A percentile compares a stretch with the other conserved stretches of the same genome.
Evolutionary conservation across 1,140 invertebrate genomes (phyloP).

Genomic region (Diachasmimorpha longicaudata): DNA sequence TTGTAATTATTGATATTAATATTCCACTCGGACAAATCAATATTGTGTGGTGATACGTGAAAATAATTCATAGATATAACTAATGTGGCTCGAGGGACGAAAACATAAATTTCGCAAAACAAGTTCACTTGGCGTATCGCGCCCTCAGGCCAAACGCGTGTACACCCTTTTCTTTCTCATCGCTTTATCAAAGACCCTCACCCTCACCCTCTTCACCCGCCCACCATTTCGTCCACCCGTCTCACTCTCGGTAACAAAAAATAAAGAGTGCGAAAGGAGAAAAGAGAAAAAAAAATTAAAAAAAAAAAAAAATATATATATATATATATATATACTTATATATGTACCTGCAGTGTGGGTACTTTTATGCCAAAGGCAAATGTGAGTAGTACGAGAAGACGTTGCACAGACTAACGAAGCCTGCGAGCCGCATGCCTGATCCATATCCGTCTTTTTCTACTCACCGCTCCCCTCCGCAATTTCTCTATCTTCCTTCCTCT

Average conservation of each 20-base stretch:
- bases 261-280: not conserved
- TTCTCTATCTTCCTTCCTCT: slow-evolving; percentile 17
- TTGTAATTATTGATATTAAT: too few relatives aligned
- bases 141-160: slow-evolving; percentile 31
- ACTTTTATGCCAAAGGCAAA: not conserved
- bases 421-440: slow-evolving; percentile 36
- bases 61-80: not conserved
- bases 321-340: too few relatives aligned
- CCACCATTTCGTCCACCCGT: not conserved
- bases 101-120: slow-evolving; percentile 44
- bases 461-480: slow-evolving; percentile 2
- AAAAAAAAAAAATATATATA: too few relatives aligned
- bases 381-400: slow-evolving; percentile 24
- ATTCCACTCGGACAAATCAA: too few relatives aligned
- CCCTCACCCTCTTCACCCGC: slow-evolving; percentile 15
- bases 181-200: slow-evolving; percentile 26
- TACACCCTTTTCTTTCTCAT: slow-evolving; percentile 22
- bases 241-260: slow-evolving; percentile 13
- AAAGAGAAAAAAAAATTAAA: not conserved
- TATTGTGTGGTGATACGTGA: too few relatives aligned
- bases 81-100: not conserved
- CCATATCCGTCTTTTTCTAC: slow-evolving; percentile 18
- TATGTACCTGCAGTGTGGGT: not conserved
- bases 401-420: slow-evolving; percentile 34
- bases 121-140: slow-evolving; percentile 37